Conservation (phyloP, 2,113 vertebrate species). For the Scolopax mira region DNA sequence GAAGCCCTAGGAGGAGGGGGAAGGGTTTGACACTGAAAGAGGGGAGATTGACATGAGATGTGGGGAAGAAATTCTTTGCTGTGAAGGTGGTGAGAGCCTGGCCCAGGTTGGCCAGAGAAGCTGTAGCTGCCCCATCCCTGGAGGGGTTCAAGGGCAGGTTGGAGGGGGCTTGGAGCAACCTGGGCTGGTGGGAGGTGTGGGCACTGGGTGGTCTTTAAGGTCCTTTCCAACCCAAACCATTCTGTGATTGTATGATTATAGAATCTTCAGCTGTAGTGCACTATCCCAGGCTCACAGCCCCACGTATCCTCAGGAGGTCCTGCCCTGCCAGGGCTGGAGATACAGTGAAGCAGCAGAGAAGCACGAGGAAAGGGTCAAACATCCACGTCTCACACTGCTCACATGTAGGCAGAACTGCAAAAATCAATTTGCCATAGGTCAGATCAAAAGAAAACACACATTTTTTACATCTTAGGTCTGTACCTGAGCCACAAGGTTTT, state of each 20-base stretch:
- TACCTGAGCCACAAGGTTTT: not conserved
- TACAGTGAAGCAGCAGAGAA: not conserved
- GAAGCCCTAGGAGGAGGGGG: not conserved
- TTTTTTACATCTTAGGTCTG: not conserved
- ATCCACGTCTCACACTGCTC: rapidly evolving
- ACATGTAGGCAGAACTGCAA: not conserved
- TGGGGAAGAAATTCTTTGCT: not conserved
- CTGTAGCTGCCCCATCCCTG: not conserved
- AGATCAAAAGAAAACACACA: not conserved
- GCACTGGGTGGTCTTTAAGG: not conserved
- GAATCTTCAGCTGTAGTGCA: not conserved
- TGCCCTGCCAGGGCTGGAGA: not conserved
- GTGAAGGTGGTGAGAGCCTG: not conserved
- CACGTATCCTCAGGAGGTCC: rapidly evolving
- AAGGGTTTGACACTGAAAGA: not conserved
- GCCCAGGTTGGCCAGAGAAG: not conserved
- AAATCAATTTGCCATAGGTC: not conserved
- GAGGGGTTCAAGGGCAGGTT: not conserved
- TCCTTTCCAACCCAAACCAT: not conserved
- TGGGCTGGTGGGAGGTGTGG: not conserved
- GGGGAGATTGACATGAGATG: not conserved
- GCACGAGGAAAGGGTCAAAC: not conserved
- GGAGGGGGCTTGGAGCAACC: not conserved
- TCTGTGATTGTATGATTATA: not conserved
- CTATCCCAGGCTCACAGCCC: not conserved